Base-by-base conservation (phyloP, 1,140 invertebrate genomes). In the Aricia agestis region DNA sequence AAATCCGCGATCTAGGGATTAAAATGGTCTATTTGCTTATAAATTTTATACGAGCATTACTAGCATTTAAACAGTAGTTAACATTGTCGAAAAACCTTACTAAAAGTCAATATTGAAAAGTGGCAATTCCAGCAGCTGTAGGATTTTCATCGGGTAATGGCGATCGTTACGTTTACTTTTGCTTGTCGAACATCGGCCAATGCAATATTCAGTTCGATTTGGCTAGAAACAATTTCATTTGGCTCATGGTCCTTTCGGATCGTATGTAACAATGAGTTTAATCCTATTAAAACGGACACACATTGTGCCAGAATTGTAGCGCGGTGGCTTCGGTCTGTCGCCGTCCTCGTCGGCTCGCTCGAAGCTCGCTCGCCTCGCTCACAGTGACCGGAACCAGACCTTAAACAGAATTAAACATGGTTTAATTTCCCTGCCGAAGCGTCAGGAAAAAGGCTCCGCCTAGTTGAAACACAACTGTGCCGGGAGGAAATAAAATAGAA, bases 371-470 rank as follows among this genome's bases (percentile, higher is more conserved):
- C 32, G 32, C 32, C n/a, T n/a, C n/a, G n/a, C 36, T 36, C 75
- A 74, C 73, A 84, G 81, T 86, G 87, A 84, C 87, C 87, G 86
- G 87, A 91, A 88, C 82, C 81, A 77, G 81, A 89, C 87, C 87
- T 90, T 91, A 89, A 89, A 89, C 82, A 87, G 89, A 91, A 85
- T 89, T 87, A 87, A 89, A 91, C 87, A 91, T 87, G 89, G 87
- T 89, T 89, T 91, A 89, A 91, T 91, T 91, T 91, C 82, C 82
- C 82, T 84, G 76, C 78, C 79, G 79, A 81, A 81, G 78, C 73
- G 69, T 75, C 66, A 74, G 70, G 82, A 87, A 89, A 91, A 87
- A 86, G 86, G 86, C 84, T 83, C 83, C 82, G 78, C 83, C 85
- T 91, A 87, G 84, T 89, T 85, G 86, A 86, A 88, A 88, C 83